Evolutionary conservation across 2,797 vertebrate genomes (phyloP), one percentile per base, ranked within the genome.

Genomic region (Microchirus variegatus): DNA sequence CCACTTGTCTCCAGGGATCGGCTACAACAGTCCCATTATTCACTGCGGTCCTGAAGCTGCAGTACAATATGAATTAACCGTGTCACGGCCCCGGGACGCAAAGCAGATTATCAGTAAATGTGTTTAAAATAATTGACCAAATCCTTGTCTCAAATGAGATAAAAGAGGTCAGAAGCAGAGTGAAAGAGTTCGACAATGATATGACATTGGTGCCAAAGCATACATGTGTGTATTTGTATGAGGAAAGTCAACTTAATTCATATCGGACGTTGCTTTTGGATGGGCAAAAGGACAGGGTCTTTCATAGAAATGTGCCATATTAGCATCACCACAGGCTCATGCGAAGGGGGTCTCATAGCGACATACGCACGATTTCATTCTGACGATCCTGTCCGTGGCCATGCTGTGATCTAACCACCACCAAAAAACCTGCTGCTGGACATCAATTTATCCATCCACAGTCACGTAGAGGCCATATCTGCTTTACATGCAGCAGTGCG

Each of bases 151-250:
- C 37, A 48, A 53, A 72, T 36, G 51, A 63, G 45, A 46, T 22
- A 43, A 41, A 66, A n/a, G 42, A 35, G 53, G 19, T 43, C 36
- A 52, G 19, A 73, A 3, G 18, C 61, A 52, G 13, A 38, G 16
- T 51, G 16, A 61, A 61, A 10, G 5, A 73, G 48, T 48, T 13
- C 15, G 70, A 61, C 26, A n/a, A 26, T 58, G n/a, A 58, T 38
- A 46, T 61, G n/a, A 68, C 70, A 70, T 16, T 38, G 55, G 70
- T 75, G 59, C 66, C 70, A 80, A 82, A 77, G 41, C 53, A 55
- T 46, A 22, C 22, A 22, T 22, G 22, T 22, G 8, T 31, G 31
- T 31, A 31, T 8, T 1, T 22, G 31, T 31, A 31, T 31, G 31
- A 31, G 31, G 31, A 2, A 44, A 62, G 54, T 11, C 19, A 54